Percentiles rank a stretch among this genome's conserved stretches.
Conservation (phyloP, 2,113 vertebrate species). For the Phrynosoma blainvillii region DNA sequence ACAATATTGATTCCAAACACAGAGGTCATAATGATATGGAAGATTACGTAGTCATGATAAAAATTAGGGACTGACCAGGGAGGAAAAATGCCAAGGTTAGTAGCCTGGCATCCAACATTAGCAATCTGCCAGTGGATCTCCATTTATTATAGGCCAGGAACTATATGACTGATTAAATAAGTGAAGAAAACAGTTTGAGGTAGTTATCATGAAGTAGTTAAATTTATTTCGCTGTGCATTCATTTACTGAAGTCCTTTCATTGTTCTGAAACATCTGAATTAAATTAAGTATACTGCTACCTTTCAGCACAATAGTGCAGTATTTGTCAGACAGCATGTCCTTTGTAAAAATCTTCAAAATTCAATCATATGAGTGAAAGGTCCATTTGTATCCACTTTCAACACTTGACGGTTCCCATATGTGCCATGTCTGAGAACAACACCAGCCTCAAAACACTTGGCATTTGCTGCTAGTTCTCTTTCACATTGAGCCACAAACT, state of each 20-base stretch:
- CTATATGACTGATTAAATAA: neutral
- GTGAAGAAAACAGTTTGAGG: neutral
- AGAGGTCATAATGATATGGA: neutral
- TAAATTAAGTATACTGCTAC: conserved; percentile 1
- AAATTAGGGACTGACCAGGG: neutral
- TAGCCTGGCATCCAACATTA: neutral
- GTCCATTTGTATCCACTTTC: conserved; percentile 91
- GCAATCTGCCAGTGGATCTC: neutral
- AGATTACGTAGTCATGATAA: too few species aligned
- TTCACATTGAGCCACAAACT: conserved; percentile 86
- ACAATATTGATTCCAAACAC: neutral
- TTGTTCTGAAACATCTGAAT: neutral
- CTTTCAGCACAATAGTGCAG: neutral
- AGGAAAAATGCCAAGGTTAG: neutral
- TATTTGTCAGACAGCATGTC: neutral
- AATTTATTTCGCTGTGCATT: neutral
- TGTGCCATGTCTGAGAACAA: conserved; percentile 83
- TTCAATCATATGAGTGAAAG: conserved; percentile 92
- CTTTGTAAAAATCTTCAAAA: conserved; percentile 76
- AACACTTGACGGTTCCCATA: conserved; percentile 94
- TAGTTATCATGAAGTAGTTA: conserved; percentile 18
- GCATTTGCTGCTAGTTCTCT: conserved; percentile 75
- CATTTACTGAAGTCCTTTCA: conserved; percentile 7
- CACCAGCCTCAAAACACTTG: conserved; percentile 73
- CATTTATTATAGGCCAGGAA: neutral